Evolutionary conservation across 2,113 vertebrate species (phyloP).

Genomic region (Mobula birostris): DNA sequence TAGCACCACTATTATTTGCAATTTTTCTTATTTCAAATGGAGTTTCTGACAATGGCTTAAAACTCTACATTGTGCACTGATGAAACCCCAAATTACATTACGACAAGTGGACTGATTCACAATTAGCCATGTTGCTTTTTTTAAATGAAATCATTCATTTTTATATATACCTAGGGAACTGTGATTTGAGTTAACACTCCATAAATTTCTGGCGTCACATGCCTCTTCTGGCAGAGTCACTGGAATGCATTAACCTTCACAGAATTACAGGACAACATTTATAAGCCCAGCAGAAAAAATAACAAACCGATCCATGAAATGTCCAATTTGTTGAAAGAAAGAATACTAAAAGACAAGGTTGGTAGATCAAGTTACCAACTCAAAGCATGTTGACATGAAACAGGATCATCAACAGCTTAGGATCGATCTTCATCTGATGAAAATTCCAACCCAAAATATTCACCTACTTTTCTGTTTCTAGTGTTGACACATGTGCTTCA

Average conservation of each 20-base stretch:
- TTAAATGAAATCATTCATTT: slow-evolving; percentile 38
- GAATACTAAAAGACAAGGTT: neutral
- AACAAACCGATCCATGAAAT: neutral
- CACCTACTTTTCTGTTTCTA: neutral
- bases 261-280: slow-evolving; percentile 3
- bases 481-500: neutral
- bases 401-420: neutral
- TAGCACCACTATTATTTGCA: neutral
- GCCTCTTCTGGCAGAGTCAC: slow-evolving; percentile 26
- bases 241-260: slow-evolving; percentile 9
- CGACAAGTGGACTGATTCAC: slow-evolving; percentile 20
- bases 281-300: neutral
- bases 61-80: slow-evolving; percentile 8
- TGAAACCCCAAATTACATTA: neutral
- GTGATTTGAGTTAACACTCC: slow-evolving; percentile 32
- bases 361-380: neutral
- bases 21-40: slow-evolving; percentile 4
- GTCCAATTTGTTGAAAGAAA: neutral
- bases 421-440: neutral
- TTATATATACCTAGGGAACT: slow-evolving; percentile 30
- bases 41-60: slow-evolving; percentile 14
- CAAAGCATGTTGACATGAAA: neutral
- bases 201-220: slow-evolving; percentile 34
- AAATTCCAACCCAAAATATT: neutral
- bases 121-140: slow-evolving; percentile 35